Evolutionary conservation across 2,797 vertebrate species (phyloP).

Genomic region (Phyllotis vaccarum): DNA sequence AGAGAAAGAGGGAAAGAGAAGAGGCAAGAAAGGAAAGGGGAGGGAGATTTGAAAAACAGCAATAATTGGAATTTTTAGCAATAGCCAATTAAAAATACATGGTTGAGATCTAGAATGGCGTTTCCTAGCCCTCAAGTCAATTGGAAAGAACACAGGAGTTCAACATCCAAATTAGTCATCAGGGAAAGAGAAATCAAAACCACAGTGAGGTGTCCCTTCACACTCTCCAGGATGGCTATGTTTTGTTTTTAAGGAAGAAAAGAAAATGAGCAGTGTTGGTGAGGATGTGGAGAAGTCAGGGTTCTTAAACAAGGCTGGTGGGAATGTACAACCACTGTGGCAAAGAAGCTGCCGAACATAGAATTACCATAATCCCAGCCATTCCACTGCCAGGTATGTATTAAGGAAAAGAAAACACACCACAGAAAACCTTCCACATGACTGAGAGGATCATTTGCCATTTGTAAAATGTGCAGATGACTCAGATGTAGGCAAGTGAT

Average conservation of each 20-base stretch:
- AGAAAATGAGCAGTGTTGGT: conserved; percentile 19
- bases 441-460: background rate
- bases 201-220: background rate
- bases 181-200: conserved; percentile 56
- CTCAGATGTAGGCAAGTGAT: accelerated
- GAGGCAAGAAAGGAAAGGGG: background rate
- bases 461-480: background rate
- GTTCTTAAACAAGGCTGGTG: no score
- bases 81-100: background rate
- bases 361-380: conserved; percentile 37
- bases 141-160: background rate
- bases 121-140: background rate
- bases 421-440: background rate
- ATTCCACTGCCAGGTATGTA: background rate
- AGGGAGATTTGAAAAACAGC: background rate
- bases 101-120: background rate
- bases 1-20: no score
- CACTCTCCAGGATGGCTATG: background rate
- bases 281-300: no score
- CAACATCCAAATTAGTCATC: background rate
- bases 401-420: background rate
- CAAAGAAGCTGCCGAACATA: conserved; percentile 45
- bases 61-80: conserved; percentile 21
- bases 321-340: background rate
- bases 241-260: background rate